phyloP scores from a whole-genome alignment of 2,797 vertebrate genomes.

The Amblyopsis hoosieri region DNA sequence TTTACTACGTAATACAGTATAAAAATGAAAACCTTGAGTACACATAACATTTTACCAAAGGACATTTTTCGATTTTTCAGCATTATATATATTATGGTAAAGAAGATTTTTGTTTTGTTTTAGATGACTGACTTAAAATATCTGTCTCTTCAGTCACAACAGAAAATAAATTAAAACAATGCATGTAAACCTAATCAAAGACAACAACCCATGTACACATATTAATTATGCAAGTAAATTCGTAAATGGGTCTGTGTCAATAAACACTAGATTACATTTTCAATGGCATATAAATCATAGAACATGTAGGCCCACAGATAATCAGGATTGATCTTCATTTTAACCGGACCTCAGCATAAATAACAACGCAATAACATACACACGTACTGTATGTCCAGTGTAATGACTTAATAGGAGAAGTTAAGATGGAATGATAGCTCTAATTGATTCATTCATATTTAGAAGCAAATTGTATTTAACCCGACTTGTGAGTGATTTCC shows the following conservation, averaged over 20 bases:
- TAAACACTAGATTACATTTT: not conserved
- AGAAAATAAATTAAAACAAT: slow-evolving; percentile 3
- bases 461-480: not conserved
- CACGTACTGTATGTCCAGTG: slow-evolving; percentile 44
- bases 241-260: not conserved
- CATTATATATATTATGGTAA: not conserved
- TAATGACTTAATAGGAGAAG: slow-evolving; percentile 46
- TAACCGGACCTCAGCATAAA: slow-evolving; percentile 3
- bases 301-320: not conserved
- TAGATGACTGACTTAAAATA: no score
- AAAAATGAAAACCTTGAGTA: slow-evolving; percentile 67
- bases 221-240: not conserved
- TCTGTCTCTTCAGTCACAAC: no score
- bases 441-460: slow-evolving; percentile 1
- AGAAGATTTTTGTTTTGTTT: not conserved
- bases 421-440: not conserved
- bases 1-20: slow-evolving; percentile 37
- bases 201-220: not conserved
- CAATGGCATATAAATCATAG: not conserved
- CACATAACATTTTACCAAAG: slow-evolving; percentile 37
- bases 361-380: slow-evolving; percentile 12
- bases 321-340: not conserved
- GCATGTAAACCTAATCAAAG: slow-evolving; percentile 1
- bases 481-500: not conserved
- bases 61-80: slow-evolving; percentile 23